phyloP scores from a whole-genome alignment of 1,140 invertebrate species.

The Bombus cullumanus region DNA sequence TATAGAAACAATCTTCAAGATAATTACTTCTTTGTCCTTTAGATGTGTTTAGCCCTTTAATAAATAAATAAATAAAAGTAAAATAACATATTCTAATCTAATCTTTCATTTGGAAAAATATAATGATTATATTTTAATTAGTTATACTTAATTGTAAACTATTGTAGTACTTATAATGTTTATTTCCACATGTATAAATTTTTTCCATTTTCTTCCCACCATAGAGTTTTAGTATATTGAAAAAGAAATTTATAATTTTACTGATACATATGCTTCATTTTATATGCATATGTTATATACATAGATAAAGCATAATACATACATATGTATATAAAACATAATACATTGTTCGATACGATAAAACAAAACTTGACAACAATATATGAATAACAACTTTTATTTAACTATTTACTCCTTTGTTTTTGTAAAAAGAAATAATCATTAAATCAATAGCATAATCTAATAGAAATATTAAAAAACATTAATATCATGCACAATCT shows the following conservation, averaged over 20 bases:
- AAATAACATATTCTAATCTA: not conserved
- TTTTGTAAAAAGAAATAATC: slow-evolving; percentile 10
- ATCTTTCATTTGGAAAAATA: not conserved
- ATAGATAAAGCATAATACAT: not conserved
- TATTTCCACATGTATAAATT: not conserved
- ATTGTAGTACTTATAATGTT: not conserved
- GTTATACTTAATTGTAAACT: not conserved
- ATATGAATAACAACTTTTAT: not conserved
- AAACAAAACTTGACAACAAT: slow-evolving; percentile 7
- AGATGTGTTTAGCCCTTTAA: not conserved
- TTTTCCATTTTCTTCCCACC: not conserved
- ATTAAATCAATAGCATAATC: slow-evolving; percentile 29
- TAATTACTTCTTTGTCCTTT: not conserved
- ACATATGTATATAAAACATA: not conserved
- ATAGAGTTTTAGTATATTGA: not conserved
- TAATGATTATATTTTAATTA: not conserved
- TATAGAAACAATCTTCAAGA: not conserved
- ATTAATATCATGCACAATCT: slow-evolving; percentile 35
- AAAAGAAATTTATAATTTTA: slow-evolving; percentile 2
- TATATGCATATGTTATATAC: not conserved
- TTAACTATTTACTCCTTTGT: not conserved
- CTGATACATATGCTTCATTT: not conserved
- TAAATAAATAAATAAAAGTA: not conserved
- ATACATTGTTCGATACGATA: not conserved
- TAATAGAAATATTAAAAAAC: slow-evolving; percentile 35